phyloP scores from a whole-genome alignment of 2,797 vertebrate species.

The Cirrhinus mrigala region DNA sequence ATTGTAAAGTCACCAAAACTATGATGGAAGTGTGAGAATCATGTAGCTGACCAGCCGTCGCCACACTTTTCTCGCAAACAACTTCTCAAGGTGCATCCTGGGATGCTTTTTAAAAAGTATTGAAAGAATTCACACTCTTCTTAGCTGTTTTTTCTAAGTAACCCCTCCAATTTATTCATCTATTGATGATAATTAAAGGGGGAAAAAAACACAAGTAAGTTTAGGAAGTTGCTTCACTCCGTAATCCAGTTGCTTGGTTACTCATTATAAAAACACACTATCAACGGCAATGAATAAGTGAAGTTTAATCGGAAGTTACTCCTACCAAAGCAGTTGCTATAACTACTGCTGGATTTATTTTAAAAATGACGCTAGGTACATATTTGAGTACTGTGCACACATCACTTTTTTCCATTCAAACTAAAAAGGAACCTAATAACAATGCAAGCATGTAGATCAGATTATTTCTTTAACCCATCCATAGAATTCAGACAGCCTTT shows the following conservation, averaged over 20 bases:
- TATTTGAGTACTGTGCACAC: background rate
- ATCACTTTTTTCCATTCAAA: background rate
- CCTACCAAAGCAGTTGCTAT: constrained; percentile 9
- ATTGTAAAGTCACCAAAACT: background rate
- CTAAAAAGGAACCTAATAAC: background rate
- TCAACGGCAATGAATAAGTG: background rate
- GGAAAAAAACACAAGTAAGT: background rate
- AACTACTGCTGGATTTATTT: background rate
- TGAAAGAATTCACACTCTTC: background rate
- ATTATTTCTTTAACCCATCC: background rate
- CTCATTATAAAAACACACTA: background rate
- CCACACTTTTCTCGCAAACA: background rate
- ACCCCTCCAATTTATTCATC: background rate
- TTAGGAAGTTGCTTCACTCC: constrained; percentile 3
- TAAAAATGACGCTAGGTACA: background rate
- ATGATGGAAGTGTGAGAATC: background rate
- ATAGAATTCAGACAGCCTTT: background rate
- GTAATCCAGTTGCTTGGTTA: constrained; percentile 17
- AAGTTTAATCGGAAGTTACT: background rate
- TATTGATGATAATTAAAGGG: background rate
- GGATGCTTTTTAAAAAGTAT: background rate
- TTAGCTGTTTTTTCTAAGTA: background rate
- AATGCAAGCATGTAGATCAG: background rate
- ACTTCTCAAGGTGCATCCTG: background rate
- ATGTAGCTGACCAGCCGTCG: background rate